Evolutionary conservation across 2,888 invertebrate species (phyloP), one percentile per base, ranked within the genome.

Genomic region (Aphodius sticticus): DNA sequence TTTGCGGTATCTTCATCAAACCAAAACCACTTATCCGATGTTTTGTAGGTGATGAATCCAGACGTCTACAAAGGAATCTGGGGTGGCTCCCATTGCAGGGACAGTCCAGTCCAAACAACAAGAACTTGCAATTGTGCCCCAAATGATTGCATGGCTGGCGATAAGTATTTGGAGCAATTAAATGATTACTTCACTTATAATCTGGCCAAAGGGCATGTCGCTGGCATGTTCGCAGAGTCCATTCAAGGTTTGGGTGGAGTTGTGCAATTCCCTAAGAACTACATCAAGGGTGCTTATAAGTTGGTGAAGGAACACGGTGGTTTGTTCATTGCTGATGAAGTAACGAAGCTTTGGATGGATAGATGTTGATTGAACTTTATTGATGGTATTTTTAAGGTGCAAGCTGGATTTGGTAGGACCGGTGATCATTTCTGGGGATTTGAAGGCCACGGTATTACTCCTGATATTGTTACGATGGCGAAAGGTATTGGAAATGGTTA

Each of bases 401-500:
- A 99, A 91, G 97, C 98, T 0, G 99, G 99, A 2, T 98, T 99
- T 87, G 99, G 97, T 0, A 92, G 99, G 81, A 96, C 97, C 0
- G 99, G 99, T 0, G 96, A 96, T 76, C 92, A 96, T 86, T 99
- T 95, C 90, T 99, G 99, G 99, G 98, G 98, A n/a, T 99, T 99
- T 87, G 92, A 99, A 89, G 91, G 91, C 15, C 98, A 99, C 87
- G 96, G 91, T 5, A 93, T 97, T 6, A 85, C 92, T 26, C 99
- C 99, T 0, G 99, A 99, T 88, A 98, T 99, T 84, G 97, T 98
- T 0, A 97, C 98, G 0, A 94, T 97, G 95, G 98, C 98, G 0
- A 98, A 98, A 88, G 97, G 97, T 69, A 96, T 96, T 76, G 96
- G 98, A 0, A 99, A 99, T 89, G 99, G 99, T 0, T 99, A 96